A percentile compares a stretch with the other conserved stretches of the same genome.
Conservation (phyloP, 1,140 invertebrate species). For the Lineus longissimus region DNA sequence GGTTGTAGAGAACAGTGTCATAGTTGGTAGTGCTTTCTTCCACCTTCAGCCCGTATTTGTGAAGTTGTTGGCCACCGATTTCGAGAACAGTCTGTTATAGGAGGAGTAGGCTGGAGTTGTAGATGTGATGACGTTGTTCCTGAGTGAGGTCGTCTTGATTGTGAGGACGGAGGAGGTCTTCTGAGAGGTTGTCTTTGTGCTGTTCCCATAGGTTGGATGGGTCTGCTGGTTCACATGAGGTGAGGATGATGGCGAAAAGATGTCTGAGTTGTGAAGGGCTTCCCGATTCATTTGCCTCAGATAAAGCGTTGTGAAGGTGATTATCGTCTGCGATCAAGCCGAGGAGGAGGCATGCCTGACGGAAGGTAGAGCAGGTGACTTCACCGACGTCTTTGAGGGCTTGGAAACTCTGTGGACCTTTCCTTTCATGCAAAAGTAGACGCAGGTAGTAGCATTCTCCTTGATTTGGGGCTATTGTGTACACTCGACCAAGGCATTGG, state of each 20-base stretch:
- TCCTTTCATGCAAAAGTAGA: constrained; percentile 52
- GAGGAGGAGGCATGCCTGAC: constrained; percentile 46
- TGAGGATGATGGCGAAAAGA: constrained; percentile 28
- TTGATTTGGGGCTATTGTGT: constrained; percentile 46
- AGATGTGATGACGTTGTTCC: not conserved
- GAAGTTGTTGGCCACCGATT: too few species aligned
- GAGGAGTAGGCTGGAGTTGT: not conserved
- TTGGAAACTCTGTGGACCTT: constrained; percentile 39
- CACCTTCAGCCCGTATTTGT: not conserved
- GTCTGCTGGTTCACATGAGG: constrained; percentile 16
- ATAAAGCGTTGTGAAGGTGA: constrained; percentile 48
- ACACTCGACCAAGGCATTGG: constrained; percentile 36
- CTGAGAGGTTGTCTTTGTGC: constrained; percentile 44
- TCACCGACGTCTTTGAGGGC: constrained; percentile 52
- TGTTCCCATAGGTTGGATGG: constrained; percentile 15
- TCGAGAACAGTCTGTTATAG: not conserved
- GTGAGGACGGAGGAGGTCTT: constrained; percentile 34
- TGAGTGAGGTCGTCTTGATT: constrained; percentile 24
- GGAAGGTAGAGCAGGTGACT: constrained; percentile 50
- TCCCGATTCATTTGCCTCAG: constrained; percentile 29
- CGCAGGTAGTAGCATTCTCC: constrained; percentile 51
- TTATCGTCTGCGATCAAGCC: constrained; percentile 49
- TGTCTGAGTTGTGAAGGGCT: constrained; percentile 37
- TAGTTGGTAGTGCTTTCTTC: not conserved
- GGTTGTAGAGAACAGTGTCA: not conserved